Base-by-base conservation (phyloP, 2,888 invertebrate species). In the Cosmorhoe ocellata region DNA sequence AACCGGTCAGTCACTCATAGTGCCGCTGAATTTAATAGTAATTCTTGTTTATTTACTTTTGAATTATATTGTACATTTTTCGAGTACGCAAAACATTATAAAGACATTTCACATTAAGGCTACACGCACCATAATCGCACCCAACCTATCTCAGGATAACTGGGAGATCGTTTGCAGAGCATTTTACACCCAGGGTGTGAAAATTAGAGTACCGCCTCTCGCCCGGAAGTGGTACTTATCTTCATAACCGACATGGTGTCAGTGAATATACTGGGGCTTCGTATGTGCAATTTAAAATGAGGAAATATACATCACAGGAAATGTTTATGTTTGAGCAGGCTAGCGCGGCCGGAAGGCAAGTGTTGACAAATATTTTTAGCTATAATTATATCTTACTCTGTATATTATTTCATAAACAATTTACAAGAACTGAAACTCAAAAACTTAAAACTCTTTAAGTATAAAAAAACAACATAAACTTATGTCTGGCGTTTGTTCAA, bases 111-210 rank as follows among this genome's bases (percentile, higher is more conserved):
- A 40, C 40, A 40, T 34, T 24, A 24, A 26, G 24, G 18, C 6
- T n/a, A 9, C 22, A 30, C 30, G 40, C 11, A 13, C 47, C 34
- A 22, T 40, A 46, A 47, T 40, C 47, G n/a, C 40, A 28, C 34
- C 30, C 40, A 33, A 30, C 39, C 44, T 44, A 24, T 36, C 27
- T 40, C 31, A 45, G 12, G 24, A n/a, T 22, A 31, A 40, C 51
- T 45, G 26, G 40, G 18, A 39, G 43, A 43, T 43, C 42, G 14
- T 47, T 46, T 38, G 38, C 37, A 32, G 24, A 32, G 30, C 37
- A 41, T 41, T 51, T 52, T 11, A 41, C 40, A 47, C 33, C 28
- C 22, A 28, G 26, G 27, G 42, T 32, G 48, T 43, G 33, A 37
- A 18, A 39, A 38, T 30, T 51, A 37, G 38, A 40, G 13, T 26